phyloP scores from a whole-genome alignment of 2,797 vertebrate genomes.

The Molothrus ater region DNA sequence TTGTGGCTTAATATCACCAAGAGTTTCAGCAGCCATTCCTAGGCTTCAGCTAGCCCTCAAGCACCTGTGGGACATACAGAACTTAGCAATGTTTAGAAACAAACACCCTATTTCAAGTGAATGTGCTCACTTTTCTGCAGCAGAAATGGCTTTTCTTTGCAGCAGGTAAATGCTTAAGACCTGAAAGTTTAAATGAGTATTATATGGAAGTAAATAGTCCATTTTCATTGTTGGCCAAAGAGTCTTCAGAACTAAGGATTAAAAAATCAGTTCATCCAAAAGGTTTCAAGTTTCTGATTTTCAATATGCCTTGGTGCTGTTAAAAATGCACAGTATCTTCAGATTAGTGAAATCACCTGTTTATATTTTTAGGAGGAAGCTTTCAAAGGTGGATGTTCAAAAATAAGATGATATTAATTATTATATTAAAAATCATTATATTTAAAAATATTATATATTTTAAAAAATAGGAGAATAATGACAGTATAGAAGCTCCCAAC shows the following conservation, averaged over 20 bases:
- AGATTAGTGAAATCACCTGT: rapidly evolving
- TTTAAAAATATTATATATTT: no score
- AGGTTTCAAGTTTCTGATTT: background rate
- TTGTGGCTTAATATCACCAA: background rate
- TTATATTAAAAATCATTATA: no score
- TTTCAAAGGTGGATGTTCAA: background rate
- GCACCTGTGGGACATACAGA: no score
- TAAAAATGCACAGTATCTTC: background rate
- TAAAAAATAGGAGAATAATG: background rate
- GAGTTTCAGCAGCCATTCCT: background rate
- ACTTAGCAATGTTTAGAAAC: background rate
- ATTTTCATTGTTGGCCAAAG: background rate
- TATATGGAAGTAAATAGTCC: background rate
- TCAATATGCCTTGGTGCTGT: background rate
- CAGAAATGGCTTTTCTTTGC: background rate
- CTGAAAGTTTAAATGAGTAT: background rate
- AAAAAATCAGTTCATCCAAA: background rate
- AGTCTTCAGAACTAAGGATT: background rate
- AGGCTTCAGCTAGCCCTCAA: background rate
- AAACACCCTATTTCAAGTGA: background rate
- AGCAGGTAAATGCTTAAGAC: background rate
- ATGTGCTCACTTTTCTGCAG: background rate
- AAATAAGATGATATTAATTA: background rate
- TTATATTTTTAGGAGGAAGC: background rate
- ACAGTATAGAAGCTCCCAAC: background rate